Conservation (phyloP, 92 coral and sea anemone genomes). For the Paragorgia papillata region DNA sequence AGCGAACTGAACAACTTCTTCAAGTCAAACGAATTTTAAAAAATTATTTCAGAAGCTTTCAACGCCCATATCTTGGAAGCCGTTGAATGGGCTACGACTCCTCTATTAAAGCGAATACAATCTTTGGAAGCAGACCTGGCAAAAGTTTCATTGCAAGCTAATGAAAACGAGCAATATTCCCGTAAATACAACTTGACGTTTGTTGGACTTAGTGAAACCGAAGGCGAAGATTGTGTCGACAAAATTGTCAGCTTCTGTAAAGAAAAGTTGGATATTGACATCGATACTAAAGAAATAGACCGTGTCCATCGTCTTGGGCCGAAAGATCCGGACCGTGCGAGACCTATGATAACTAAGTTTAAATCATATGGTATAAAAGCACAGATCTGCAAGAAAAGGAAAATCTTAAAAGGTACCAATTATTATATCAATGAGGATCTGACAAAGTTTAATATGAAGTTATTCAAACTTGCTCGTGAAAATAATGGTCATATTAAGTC, state of each 20-base stretch:
- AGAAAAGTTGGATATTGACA: not conserved
- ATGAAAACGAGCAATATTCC: slow-evolving; percentile 11
- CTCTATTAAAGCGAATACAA: too few species aligned
- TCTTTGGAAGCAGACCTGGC: too few species aligned
- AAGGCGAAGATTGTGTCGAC: not conserved
- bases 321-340: not conserved
- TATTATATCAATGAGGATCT: slow-evolving; percentile 13
- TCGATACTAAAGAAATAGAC: not conserved
- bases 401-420: not conserved
- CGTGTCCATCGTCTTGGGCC: not conserved
- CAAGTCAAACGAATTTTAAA: too few species aligned
- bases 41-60: too few species aligned
- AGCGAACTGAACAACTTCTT: too few species aligned
- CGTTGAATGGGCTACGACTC: too few species aligned
- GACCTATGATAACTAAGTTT: not conserved
- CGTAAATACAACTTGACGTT: slow-evolving; percentile 4
- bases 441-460: slow-evolving; percentile 8
- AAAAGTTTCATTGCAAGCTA: not conserved
- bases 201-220: not conserved
- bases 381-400: not conserved
- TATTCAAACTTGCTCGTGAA: not conserved
- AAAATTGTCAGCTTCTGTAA: slow-evolving; percentile 2
- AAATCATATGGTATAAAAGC: not conserved
- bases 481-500: not conserved
- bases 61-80: too few species aligned